Evolutionary conservation across 2,888 invertebrate genomes (phyloP).

Genomic region (Drosophila testacea): DNA sequence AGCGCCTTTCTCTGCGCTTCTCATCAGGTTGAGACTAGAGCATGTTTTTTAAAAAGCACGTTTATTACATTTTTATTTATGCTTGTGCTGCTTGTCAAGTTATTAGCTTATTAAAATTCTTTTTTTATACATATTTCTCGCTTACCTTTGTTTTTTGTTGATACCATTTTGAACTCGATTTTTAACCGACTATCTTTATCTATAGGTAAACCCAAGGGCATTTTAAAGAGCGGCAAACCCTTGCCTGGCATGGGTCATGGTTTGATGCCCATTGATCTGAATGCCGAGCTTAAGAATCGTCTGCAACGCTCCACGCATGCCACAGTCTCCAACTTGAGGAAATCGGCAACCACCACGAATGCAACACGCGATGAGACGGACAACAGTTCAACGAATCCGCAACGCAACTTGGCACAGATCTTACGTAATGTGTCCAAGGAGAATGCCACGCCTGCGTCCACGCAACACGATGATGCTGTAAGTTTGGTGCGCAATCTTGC

Average conservation of each 20-base stretch:
- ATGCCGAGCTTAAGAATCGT: conserved; percentile 84
- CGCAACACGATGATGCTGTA: conserved; percentile 83
- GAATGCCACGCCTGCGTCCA: conserved; percentile 55
- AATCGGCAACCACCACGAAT: conserved; percentile 81
- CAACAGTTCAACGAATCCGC: conserved; percentile 38
- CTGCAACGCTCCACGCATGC: conserved; percentile 84
- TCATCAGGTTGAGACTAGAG: conserved; percentile 8
- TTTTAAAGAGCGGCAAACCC: conserved; percentile 79
- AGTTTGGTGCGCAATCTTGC: conserved; percentile 83
- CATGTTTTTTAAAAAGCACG: conserved; percentile 6
- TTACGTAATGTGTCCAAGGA: conserved; percentile 82
- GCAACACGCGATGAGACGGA: conserved; percentile 70
- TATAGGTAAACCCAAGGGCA: conserved; percentile 70
- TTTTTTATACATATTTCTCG: background rate
- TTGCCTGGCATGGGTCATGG: conserved; percentile 81
- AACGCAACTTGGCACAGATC: conserved; percentile 82
- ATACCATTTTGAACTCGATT: background rate
- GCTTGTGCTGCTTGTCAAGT: conserved; percentile 4
- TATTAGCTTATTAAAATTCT: background rate
- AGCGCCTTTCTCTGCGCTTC: conserved; percentile 30
- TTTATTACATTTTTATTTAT: conserved; percentile 8
- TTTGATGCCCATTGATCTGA: conserved; percentile 84
- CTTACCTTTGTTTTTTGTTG: background rate
- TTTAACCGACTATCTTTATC: background rate
- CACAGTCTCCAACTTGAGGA: conserved; percentile 83